Evolutionary conservation across 2,888 invertebrate genomes (phyloP).

Genomic region (Harmothoe impar): DNA sequence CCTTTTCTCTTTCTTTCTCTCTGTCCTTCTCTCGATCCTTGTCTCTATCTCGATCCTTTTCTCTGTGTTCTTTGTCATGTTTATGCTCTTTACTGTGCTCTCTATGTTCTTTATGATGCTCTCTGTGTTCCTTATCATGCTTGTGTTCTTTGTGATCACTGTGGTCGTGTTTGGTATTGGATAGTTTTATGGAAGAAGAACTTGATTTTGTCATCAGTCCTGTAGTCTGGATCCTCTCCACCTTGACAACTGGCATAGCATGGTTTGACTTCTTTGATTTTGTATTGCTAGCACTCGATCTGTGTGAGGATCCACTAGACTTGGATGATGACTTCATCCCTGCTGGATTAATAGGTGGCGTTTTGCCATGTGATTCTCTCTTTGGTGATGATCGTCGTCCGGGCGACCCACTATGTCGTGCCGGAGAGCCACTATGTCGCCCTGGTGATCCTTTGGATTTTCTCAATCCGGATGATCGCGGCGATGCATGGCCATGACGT

Average conservation of each 20-base stretch:
- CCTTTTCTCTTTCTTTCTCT: background rate
- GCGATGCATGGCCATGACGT: constrained; percentile 48
- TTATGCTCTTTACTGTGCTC: constrained; percentile 12
- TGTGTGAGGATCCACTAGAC: constrained; percentile 20
- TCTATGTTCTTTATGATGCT: constrained; percentile 24
- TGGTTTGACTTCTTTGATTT: constrained; percentile 73
- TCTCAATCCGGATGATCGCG: background rate
- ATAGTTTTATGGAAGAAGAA: constrained; percentile 43
- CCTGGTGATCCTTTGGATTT: constrained; percentile 55
- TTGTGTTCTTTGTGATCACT: constrained; percentile 40
- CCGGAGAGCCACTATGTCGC: constrained; percentile 49
- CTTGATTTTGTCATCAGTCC: background rate
- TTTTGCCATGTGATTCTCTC: constrained; percentile 58
- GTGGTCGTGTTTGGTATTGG: constrained; percentile 47
- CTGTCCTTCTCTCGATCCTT: background rate
- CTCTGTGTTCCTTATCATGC: constrained; percentile 39
- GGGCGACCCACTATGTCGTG: constrained; percentile 14
- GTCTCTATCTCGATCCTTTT: constrained; percentile 7
- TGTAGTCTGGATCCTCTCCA: constrained; percentile 79
- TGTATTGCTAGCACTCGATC: constrained; percentile 24
- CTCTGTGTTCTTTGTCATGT: constrained; percentile 25
- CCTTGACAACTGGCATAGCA: constrained; percentile 81
- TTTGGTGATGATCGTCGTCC: constrained; percentile 52
- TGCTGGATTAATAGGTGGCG: constrained; percentile 46
- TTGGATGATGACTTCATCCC: constrained; percentile 23